Base-by-base conservation (phyloP, 1,140 invertebrate species). In the Drosophila eugracilis region DNA sequence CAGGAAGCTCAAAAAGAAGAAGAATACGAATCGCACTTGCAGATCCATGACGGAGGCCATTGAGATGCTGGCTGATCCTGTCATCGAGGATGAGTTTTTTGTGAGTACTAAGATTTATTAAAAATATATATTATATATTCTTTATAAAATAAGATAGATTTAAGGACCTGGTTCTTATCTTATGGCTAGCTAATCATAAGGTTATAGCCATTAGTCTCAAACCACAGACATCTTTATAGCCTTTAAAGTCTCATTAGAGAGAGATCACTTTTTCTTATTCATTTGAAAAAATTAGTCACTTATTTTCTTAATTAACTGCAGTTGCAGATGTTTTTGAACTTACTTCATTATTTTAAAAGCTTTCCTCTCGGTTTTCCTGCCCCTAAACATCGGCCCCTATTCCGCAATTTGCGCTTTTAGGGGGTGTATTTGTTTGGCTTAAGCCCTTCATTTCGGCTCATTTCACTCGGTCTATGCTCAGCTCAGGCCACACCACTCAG, bases 51-150 rank as follows among this genome's bases (percentile, higher is more conserved):
- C 91, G 2, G 91, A 91, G 49, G 76, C 91, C 67, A 91, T 91
- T n/a, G 91, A 91, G 69, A 89, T 91, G 86, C 84, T 91, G 4
- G 91, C 89, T 21, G 91, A 91, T 88, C 91, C 90, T 14, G 91
- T 91, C 21, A 90, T 91, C 47, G 91, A 91, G 71, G 91, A 91
- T 88, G 89, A 91, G 53, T 91, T 91, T 72, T 91, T 91, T 58
- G 91, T 91, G 77, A 91, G 91, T 91, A 91, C 37, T 41, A 12
- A 6, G 7, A 32, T 32, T 12, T 12, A 30, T 9, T 15, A 7
- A 12, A 17, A 15, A 6, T 15, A 28, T 4, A 15, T 15, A 17
- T 17, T 17, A 39, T 9, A 9, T 37, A 17, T 41, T n/a, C n/a
- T n/a, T n/a, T n/a, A n/a, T n/a, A n/a, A n/a, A n/a, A n/a, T n/a